Conservation (phyloP, 2,113 vertebrate species). For the Henicopernis longicauda region DNA sequence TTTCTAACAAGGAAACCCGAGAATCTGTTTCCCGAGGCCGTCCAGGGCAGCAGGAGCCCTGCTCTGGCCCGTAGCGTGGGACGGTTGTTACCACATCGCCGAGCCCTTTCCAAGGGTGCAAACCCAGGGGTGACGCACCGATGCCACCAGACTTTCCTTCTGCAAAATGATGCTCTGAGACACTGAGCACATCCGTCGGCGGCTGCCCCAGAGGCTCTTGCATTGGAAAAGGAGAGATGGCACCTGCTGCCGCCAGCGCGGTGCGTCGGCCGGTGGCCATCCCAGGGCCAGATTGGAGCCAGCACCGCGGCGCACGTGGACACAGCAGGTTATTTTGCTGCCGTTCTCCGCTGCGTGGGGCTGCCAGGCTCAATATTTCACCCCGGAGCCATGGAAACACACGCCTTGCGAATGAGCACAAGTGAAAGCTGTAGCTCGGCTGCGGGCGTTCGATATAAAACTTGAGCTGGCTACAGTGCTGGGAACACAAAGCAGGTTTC, state of each 20-base stretch:
- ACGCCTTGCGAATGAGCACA: neutral
- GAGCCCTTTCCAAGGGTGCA: neutral
- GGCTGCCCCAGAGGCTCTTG: neutral
- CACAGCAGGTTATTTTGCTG: neutral
- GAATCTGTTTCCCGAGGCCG: neutral
- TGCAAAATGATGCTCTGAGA: neutral
- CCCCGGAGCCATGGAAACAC: neutral
- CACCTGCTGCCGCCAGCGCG: rapidly evolving
- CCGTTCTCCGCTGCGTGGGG: neutral
- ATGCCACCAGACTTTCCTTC: neutral
- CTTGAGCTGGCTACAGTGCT: neutral
- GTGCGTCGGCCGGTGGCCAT: rapidly evolving
- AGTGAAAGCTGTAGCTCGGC: neutral
- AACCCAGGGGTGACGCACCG: neutral
- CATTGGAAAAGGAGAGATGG: neutral
- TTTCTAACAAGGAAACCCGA: neutral
- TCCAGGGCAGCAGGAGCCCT: neutral
- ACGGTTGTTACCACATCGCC: neutral
- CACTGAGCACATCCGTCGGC: rapidly evolving
- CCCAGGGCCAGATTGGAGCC: neutral
- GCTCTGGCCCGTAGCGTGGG: rapidly evolving
- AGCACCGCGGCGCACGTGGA: rapidly evolving
- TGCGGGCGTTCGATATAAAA: neutral
- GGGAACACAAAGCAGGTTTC: neutral
- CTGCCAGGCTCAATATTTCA: constrained; percentile 50